Percentiles rank a stretch among this genome's conserved stretches.
Evolutionary conservation across 2,888 invertebrate genomes (phyloP).

Genomic region (Synergus umbraculus): DNA sequence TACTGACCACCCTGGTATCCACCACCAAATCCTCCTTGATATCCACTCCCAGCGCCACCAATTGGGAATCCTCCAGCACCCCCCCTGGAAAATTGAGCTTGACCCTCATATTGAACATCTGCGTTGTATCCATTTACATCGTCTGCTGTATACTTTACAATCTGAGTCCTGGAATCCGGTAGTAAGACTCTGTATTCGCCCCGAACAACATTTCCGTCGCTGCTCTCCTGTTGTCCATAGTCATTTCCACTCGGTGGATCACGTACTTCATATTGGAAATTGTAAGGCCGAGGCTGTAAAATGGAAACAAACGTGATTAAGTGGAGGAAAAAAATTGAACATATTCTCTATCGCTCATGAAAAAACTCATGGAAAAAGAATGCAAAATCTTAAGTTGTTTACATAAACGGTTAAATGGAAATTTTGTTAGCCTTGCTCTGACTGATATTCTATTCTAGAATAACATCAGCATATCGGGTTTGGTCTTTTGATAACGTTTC

Average conservation of each 20-base stretch:
- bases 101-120: conserved; percentile 83
- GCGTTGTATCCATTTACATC: conserved; percentile 94
- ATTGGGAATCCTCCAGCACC: conserved; percentile 51
- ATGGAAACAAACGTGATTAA: conserved; percentile 43
- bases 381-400: not conserved
- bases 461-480: not conserved
- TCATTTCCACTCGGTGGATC: conserved; percentile 89
- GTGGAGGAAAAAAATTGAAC: too few species aligned
- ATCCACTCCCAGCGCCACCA: conserved; percentile 43
- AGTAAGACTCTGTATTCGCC: conserved; percentile 91
- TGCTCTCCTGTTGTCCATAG: conserved; percentile 90
- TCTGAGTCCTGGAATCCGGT: conserved; percentile 91
- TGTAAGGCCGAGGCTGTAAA: conserved; percentile 82
- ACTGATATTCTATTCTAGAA: conserved; percentile 23
- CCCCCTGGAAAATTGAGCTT: conserved; percentile 74
- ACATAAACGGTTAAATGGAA: not conserved
- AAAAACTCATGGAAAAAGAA: not conserved
- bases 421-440: conserved; percentile 1
- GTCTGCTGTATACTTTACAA: conserved; percentile 89
- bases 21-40: conserved; percentile 49
- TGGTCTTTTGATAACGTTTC: conserved; percentile 3
- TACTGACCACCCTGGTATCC: conserved; percentile 59
- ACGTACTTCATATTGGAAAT: conserved; percentile 91
- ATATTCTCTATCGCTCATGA: too few species aligned
- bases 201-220: conserved; percentile 89